Percentiles rank a stretch among this genome's conserved stretches.
Conservation (phyloP, 2,888 invertebrate genomes). For the Maniola hyperantus region DNA sequence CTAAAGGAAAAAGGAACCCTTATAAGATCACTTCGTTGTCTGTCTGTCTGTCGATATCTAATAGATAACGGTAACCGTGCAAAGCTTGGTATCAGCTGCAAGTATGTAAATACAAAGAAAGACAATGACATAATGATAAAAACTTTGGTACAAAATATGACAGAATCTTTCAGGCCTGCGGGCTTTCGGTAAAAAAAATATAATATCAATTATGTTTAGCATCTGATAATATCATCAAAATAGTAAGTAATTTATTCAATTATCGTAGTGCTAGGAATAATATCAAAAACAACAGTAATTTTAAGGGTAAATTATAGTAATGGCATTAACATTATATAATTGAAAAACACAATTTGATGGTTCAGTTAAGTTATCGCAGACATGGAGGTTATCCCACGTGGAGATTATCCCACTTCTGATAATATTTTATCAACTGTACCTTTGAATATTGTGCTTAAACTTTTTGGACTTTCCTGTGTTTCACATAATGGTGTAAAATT, state of each 20-base stretch:
- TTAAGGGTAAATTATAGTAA: conserved; percentile 2
- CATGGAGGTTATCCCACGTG: conserved; percentile 4
- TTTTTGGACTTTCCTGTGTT: conserved; percentile 11
- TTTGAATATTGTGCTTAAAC: not conserved
- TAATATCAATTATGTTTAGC: no score
- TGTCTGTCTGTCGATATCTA: no score
- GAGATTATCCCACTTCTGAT: conserved; percentile 1
- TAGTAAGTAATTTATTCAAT: not conserved
- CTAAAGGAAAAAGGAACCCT: no score
- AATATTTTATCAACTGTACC: conserved; percentile 8
- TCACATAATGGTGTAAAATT: conserved; percentile 2
- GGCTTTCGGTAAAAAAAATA: not conserved
- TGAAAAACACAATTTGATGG: conserved; percentile 3
- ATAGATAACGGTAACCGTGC: no score
- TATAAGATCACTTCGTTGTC: no score
- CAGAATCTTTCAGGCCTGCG: no score
- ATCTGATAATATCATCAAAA: no score
- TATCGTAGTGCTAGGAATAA: not conserved
- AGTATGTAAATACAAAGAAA: no score
- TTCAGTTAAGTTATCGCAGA: not conserved
- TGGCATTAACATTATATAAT: conserved; percentile 6
- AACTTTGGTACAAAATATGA: no score
- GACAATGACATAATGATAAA: no score
- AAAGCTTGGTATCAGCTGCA: no score
- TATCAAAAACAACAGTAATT: not conserved